Base-by-base conservation (phyloP, 2,113 vertebrate genomes). In the Aythya baeri region DNA sequence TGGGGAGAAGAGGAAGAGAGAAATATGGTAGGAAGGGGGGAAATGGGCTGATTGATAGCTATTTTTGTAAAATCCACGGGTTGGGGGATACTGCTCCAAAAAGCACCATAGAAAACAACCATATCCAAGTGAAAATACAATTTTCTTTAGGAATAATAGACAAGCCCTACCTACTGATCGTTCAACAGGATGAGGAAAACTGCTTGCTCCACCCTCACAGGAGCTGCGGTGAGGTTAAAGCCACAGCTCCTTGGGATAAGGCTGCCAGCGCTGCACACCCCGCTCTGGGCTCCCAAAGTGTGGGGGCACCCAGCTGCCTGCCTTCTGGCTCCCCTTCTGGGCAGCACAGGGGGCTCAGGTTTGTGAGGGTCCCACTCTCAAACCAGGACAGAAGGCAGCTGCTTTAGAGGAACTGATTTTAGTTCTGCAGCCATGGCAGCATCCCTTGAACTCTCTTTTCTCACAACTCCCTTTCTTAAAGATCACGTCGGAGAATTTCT, bases 161-260 rank as follows among this genome's bases (percentile, higher is more conserved):
- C 41, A 77, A 88, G 5, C 13, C 25, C 29, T 32, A 17, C 36
- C 26, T 59, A 6, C 8, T 50, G 21, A 63, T 84, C 1, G 1
- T 82, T 84, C 70, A 68, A 3, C 73, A 72, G 91, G 74, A 82
- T 75, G 66, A 92, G 74, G 68, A 67, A 71, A 50, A 66, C 59
- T 63, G 46, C 54, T 41, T 72, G 61, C 91, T 83, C 82, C 78
- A 65, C 78, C 88, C 82, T 34, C n/a, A 4, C 14, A 17, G 22
- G 78, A 81, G 87, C 81, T 91, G 89, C 71, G 81, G 77, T 58
- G 11, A 46, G 55, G 36, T 63, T 93, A 62, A 93, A 93, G 50
- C 79, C 86, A 65, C 90, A 81, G 7, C 68, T 88, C 52, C 76
- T 75, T 3, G 1, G 62, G 86, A 70, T 50, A 86, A 74, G 71